Conservation (phyloP, 2,888 invertebrate species). For the Cheiracanthium punctorium region DNA sequence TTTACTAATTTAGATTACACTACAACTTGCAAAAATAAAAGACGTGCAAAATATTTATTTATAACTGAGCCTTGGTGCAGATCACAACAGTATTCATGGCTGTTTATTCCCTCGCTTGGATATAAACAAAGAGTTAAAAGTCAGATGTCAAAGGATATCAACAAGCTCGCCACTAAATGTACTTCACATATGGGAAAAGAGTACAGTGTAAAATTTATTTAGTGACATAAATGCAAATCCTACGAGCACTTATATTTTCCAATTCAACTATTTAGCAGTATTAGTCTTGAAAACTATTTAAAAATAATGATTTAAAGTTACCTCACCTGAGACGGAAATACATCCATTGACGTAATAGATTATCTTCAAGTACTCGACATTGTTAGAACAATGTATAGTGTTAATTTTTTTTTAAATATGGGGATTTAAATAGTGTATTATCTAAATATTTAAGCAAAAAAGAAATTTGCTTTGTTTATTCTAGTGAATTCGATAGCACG, state of each 20-base stretch:
- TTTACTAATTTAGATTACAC: no score
- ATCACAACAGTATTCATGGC: no score
- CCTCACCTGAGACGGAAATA: slow-evolving; percentile 47
- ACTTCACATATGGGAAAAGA: neutral
- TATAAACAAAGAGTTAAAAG: no score
- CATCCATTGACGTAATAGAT: slow-evolving; percentile 17
- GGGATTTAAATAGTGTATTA: neutral
- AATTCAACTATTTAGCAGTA: no score
- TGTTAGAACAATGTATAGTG: neutral
- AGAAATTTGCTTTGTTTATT: neutral
- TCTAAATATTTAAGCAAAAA: neutral
- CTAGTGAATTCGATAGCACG: neutral
- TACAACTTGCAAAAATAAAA: no score
- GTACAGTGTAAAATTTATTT: neutral
- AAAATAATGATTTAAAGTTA: slow-evolving; percentile 13
- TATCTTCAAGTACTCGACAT: neutral
- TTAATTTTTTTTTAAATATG: neutral
- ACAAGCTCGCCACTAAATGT: neutral
- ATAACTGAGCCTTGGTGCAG: no score
- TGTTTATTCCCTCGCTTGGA: no score
- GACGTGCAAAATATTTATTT: no score
- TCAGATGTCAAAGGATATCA: neutral
- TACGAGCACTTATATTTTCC: neutral
- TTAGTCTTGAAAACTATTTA: no score
- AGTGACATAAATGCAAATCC: neutral